Conservation (phyloP, 2,797 vertebrate genomes). For the Oreochromis mossambicus region DNA sequence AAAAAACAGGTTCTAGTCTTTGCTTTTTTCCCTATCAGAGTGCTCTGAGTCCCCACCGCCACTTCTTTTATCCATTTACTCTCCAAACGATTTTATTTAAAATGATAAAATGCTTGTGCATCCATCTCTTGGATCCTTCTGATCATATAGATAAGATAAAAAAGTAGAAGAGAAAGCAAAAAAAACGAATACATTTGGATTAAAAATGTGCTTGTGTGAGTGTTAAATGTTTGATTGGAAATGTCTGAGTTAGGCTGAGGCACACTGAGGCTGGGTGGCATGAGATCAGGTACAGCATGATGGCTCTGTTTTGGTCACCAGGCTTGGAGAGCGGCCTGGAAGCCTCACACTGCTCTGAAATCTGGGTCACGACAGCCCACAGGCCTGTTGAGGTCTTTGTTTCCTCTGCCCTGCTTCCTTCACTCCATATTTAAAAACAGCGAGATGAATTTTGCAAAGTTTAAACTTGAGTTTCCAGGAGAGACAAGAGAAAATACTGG, state of each 20-base stretch:
- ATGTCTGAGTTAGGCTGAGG: neutral
- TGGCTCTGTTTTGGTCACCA: slow-evolving; percentile 6
- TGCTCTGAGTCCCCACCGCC: too few relatives aligned
- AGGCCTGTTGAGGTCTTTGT: slow-evolving; percentile 21
- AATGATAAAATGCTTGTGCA: neutral
- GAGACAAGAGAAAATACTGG: neutral
- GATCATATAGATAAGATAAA: neutral
- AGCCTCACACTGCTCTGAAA: slow-evolving; percentile 32
- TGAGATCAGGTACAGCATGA: neutral
- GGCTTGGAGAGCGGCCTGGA: neutral
- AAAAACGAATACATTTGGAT: neutral
- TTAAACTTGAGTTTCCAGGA: neutral
- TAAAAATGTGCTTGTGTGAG: neutral
- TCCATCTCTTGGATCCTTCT: neutral
- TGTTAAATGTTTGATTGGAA: neutral
- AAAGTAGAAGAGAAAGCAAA: neutral
- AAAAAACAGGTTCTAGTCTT: neutral
- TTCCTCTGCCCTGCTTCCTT: neutral
- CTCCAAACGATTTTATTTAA: neutral
- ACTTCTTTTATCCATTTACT: neutral
- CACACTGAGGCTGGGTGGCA: neutral
- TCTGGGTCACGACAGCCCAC: slow-evolving; percentile 55
- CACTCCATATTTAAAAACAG: neutral
- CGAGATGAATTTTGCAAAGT: neutral
- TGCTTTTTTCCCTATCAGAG: neutral